phyloP scores from a whole-genome alignment of 2,888 invertebrate species.

The Conchocele bisecta region DNA sequence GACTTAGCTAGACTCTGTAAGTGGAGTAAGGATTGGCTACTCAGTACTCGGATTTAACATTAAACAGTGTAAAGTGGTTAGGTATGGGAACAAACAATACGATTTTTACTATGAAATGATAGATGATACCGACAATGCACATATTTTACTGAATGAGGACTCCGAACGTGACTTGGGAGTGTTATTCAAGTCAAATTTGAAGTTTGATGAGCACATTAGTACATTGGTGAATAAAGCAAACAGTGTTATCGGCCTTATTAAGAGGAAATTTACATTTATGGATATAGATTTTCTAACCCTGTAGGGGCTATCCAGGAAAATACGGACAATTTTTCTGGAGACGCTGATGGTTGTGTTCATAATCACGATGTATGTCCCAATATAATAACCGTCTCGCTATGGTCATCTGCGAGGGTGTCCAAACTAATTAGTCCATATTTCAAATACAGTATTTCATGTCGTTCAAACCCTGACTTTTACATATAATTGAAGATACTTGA shows the following conservation, averaged over 20 bases:
- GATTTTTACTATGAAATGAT: constrained; percentile 18
- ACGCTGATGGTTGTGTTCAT: too few relatives aligned
- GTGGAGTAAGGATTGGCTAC: constrained; percentile 30
- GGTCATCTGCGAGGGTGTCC: too few relatives aligned
- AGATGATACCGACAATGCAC: not conserved
- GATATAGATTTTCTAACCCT: constrained; percentile 18
- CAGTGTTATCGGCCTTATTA: constrained; percentile 19
- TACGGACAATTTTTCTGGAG: too few relatives aligned
- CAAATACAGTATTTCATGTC: too few relatives aligned
- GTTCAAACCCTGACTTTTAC: too few relatives aligned
- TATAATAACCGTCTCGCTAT: too few relatives aligned
- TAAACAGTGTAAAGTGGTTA: constrained; percentile 17
- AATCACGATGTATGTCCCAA: too few relatives aligned
- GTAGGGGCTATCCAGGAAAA: too few relatives aligned
- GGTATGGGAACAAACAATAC: too few relatives aligned
- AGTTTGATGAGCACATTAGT: constrained; percentile 13
- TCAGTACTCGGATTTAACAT: constrained; percentile 29
- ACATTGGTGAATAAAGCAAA: constrained; percentile 17
- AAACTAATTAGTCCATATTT: too few relatives aligned
- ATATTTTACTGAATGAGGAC: not conserved
- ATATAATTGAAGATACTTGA: too few relatives aligned
- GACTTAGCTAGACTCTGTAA: constrained; percentile 21
- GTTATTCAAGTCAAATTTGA: constrained; percentile 8
- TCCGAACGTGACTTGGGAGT: constrained; percentile 12
- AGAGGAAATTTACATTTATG: constrained; percentile 24